phyloP scores from a whole-genome alignment of 2,888 invertebrate species.

The Caenorhabditis wallacei region DNA sequence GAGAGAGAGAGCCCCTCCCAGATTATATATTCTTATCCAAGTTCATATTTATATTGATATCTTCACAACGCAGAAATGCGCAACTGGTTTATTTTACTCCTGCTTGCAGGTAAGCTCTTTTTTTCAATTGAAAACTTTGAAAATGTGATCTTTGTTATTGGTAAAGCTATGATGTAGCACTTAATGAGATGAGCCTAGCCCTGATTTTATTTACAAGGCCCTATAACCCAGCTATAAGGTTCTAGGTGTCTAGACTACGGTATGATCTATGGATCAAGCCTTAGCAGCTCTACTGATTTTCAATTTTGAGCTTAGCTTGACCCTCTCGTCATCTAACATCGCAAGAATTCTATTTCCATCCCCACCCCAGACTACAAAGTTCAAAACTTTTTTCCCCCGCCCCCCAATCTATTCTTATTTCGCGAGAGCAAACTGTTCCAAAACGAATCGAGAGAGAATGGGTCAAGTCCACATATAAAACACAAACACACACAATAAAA shows the following conservation, averaged over 20 bases:
- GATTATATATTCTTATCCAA: background rate
- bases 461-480: background rate
- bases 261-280: too few species aligned
- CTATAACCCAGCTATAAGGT: too few species aligned
- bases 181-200: too few species aligned
- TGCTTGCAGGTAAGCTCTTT: constrained; percentile 64
- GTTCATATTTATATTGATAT: background rate
- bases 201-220: too few species aligned
- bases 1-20: background rate
- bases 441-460: constrained; percentile 12
- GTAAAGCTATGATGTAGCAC: too few species aligned
- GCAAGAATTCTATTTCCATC: constrained; percentile 6
- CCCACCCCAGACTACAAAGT: constrained; percentile 16
- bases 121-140: background rate
- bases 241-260: too few species aligned
- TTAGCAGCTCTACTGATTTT: too few species aligned
- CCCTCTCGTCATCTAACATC: too few species aligned
- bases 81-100: constrained; percentile 58
- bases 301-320: too few species aligned
- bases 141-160: too few species aligned
- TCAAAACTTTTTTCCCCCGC: constrained; percentile 9
- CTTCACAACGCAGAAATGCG: constrained; percentile 51
- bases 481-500: constrained; percentile 22
- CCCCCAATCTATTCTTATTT: background rate
- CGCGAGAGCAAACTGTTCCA: constrained; percentile 34